Evolutionary conservation across 2,888 invertebrate species (phyloP), one percentile per base, ranked within the genome.

Genomic region (Sceliomorpha sp.): DNA sequence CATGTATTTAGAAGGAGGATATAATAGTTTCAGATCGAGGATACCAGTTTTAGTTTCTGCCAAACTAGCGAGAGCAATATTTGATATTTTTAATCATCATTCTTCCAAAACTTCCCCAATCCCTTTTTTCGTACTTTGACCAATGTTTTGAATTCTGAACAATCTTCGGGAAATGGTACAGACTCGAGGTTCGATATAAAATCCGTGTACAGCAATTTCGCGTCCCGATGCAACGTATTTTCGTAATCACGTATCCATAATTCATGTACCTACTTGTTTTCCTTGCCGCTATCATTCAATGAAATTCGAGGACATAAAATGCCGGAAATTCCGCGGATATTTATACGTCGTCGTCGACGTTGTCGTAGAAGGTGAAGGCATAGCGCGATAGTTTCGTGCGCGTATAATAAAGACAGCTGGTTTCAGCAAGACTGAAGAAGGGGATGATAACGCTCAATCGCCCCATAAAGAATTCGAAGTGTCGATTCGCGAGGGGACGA

Each of bases 381-480:
- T 1, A 37, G 13, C 8, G 2, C 12, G 9, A 27, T 29, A 34
- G 17, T 42, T 50, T 26, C 24, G 36, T 39, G 24, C 27, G 14
- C 26, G 39, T 44, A n/a, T n/a, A 51, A 51, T 51, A 60, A 56
- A 56, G 36, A 56, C 39, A 50, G 64, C 45, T 31, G 32, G 44
- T 59, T 45, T 53, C 40, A 27, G 37, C 37, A 27, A 31, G 32
- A 64, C 32, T 50, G 37, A 37, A 56, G 39, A 50, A 53, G 42
- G 58, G 51, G 45, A 66, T 55, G 62, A 69, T 69, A 72, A 66
- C 64, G 53, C 31, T 56, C 50, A 59, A 66, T 66, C 69, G 42
- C 15, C 27, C 69, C 47, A 63, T 69, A 69, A 69, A 72, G 56
- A 66, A 68, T 56, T 47, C 60, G 44, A 51, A 72, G 64, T 51